Conservation (phyloP, 2,888 invertebrate species). For the Mesorhabditis spiculigera region DNA sequence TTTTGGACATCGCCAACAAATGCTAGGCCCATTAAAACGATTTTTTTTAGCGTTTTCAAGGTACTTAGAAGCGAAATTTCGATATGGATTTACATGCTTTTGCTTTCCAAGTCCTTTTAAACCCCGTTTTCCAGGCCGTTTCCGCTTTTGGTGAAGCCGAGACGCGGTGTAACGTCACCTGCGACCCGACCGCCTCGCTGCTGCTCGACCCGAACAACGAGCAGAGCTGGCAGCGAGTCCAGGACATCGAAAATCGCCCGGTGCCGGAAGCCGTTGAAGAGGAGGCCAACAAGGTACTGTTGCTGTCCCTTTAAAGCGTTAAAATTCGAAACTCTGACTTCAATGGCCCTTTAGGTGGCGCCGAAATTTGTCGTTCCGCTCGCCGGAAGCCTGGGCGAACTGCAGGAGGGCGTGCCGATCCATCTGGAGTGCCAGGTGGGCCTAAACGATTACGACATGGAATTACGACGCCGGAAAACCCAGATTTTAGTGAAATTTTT, state of each 20-base stretch:
- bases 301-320: background rate
- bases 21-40: too few species aligned
- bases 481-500: background rate
- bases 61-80: too few species aligned
- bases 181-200: constrained; percentile 68
- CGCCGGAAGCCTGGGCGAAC: constrained; percentile 75
- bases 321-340: background rate
- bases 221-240: constrained; percentile 58
- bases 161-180: constrained; percentile 42
- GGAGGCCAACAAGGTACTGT: constrained; percentile 39
- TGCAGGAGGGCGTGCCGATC: constrained; percentile 83
- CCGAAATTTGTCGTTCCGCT: constrained; percentile 49
- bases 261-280: constrained; percentile 39
- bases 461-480: constrained; percentile 55
- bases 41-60: too few species aligned
- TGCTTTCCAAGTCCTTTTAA: too few species aligned
- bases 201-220: constrained; percentile 78
- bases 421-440: constrained; percentile 80
- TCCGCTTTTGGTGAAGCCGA: constrained; percentile 36
- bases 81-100: too few species aligned
- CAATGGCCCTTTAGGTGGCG: constrained; percentile 11
- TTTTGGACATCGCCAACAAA: too few species aligned
- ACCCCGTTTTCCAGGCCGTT: constrained; percentile 17
- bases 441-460: too few species aligned
- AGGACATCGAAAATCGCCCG: constrained; percentile 61